Evolutionary conservation across 2,888 invertebrate genomes (phyloP).

Genomic region (Brachylomia viminalis): DNA sequence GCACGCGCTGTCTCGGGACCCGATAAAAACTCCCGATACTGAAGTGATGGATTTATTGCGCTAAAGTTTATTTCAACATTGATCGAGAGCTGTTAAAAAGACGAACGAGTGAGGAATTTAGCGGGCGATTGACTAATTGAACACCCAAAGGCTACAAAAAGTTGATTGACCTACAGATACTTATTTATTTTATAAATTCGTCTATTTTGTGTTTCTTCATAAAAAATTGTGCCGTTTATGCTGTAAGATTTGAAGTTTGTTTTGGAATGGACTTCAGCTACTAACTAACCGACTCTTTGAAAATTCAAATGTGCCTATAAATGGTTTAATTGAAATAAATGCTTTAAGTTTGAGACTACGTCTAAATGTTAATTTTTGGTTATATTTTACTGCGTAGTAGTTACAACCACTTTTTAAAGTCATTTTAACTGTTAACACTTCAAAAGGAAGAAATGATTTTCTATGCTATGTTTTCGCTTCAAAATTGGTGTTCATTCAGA

Average conservation of each 20-base stretch:
- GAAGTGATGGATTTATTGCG: slow-evolving; percentile 58
- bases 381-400: neutral
- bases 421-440: neutral
- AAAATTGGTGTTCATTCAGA: neutral
- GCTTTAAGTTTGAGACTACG: no score
- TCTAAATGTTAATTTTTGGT: no score
- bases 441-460: neutral
- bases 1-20: slow-evolving; percentile 16
- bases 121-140: neutral
- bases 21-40: slow-evolving; percentile 32
- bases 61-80: slow-evolving; percentile 24
- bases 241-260: neutral
- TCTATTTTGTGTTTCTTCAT: neutral
- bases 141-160: neutral
- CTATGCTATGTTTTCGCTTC: neutral
- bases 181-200: neutral
- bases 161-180: neutral
- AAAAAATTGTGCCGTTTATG: neutral
- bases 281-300: no score
- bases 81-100: slow-evolving; percentile 23
- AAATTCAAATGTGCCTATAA: no score
- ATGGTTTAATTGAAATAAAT: no score
- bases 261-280: no score
- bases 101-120: neutral
- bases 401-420: neutral